Conservation (phyloP, 1,140 invertebrate genomes). For the Telenomus remus region DNA sequence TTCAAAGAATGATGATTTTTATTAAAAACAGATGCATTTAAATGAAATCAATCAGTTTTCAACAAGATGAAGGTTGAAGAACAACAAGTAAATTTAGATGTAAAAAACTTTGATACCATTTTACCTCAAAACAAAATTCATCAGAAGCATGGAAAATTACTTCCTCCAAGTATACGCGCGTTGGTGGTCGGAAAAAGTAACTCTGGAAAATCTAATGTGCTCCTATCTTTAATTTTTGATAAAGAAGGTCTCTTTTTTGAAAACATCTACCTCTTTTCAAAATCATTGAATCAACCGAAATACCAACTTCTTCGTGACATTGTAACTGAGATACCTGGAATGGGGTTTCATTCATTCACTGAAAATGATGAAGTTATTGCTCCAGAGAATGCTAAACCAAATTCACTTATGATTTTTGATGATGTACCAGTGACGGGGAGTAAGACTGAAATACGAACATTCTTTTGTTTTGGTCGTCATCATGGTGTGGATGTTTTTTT, state of each 20-base stretch:
- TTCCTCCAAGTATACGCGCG: constrained; percentile 52
- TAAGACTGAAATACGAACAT: constrained; percentile 64
- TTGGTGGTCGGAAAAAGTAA: constrained; percentile 61
- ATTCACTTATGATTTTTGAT: constrained; percentile 69
- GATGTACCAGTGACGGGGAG: constrained; percentile 67
- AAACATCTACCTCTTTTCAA: constrained; percentile 70
- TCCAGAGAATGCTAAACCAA: constrained; percentile 51
- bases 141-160: constrained; percentile 31
- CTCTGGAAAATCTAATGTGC: constrained; percentile 69
- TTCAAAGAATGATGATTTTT: not conserved
- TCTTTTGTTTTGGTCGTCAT: constrained; percentile 67
- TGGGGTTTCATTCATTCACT: constrained; percentile 22
- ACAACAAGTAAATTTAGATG: constrained; percentile 4
- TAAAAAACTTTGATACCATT: constrained; percentile 26
- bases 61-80: constrained; percentile 22
- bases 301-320: constrained; percentile 53
- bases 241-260: too few relatives aligned
- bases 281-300: constrained; percentile 65
- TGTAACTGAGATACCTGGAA: constrained; percentile 3
- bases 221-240: constrained; percentile 61
- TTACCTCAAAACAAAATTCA: constrained; percentile 2
- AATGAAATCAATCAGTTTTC: not conserved
- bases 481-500: constrained; percentile 67
- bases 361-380: constrained; percentile 56
- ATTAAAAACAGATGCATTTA: not conserved